Evolutionary conservation across 1,140 invertebrate genomes (phyloP).

Genomic region (Bilobella aurantiaca): DNA sequence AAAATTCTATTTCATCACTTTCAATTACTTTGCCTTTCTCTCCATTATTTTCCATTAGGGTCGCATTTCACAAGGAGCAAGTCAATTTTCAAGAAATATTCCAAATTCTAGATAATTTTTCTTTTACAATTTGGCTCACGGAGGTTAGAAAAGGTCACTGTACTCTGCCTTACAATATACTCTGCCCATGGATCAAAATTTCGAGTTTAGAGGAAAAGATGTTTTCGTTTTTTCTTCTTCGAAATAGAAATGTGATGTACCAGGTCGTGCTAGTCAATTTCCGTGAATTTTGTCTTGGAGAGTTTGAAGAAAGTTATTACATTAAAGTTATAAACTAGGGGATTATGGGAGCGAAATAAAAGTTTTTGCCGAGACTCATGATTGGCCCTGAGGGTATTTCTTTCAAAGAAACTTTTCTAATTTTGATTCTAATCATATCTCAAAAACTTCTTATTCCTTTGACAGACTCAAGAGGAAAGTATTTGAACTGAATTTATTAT

Average conservation of each 20-base stretch:
- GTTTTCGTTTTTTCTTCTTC: too few species aligned
- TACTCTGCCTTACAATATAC: too few species aligned
- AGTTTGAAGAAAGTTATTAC: constrained; percentile 5
- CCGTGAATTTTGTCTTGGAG: not conserved
- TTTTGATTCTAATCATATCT: constrained; percentile 8
- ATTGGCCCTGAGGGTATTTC: constrained; percentile 3
- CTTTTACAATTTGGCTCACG: too few species aligned
- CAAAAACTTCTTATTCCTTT: constrained; percentile 4
- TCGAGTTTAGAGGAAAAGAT: too few species aligned
- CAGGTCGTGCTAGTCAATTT: constrained; percentile 9
- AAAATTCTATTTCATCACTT: constrained; percentile 5
- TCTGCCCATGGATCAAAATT: too few species aligned
- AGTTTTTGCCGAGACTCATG: not conserved
- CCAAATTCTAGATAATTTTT: too few species aligned
- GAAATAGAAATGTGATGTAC: too few species aligned
- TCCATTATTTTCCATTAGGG: constrained; percentile 1
- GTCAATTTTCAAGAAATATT: too few species aligned
- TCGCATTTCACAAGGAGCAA: too few species aligned
- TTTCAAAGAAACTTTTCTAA: constrained; percentile 6
- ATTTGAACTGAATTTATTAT: constrained; percentile 6
- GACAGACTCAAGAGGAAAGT: not conserved
- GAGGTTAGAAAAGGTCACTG: too few species aligned
- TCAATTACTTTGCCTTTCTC: constrained; percentile 5
- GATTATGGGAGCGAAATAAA: constrained; percentile 4
- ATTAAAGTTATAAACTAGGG: constrained; percentile 9